These are phyloP conservation scores for Lycia hirtaria DNA, from an alignment of 2,888 invertebrate species.

Conservation along the genomic window DNA sequence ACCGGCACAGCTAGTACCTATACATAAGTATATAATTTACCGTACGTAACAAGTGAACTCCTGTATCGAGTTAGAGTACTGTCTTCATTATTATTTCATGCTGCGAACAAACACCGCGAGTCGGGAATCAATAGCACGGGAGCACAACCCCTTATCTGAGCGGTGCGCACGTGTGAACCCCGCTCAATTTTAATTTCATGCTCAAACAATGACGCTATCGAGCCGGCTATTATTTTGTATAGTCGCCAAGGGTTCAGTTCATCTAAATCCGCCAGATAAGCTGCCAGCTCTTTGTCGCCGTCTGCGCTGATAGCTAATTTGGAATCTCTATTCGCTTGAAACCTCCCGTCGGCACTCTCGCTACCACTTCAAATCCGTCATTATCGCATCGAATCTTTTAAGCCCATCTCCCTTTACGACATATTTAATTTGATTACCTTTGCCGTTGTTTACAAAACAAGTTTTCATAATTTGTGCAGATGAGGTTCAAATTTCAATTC, in stretches of 20 bases:
- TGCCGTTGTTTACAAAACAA: slow-evolving; percentile 52
- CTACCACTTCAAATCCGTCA: slow-evolving; percentile 67
- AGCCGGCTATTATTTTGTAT: slow-evolving; percentile 83
- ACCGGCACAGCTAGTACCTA: too few relatives aligned
- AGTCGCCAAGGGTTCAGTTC: slow-evolving; percentile 80
- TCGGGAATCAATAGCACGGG: slow-evolving; percentile 71
- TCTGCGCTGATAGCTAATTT: slow-evolving; percentile 78
- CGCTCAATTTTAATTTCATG: slow-evolving; percentile 86
- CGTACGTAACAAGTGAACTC: slow-evolving; percentile 20
- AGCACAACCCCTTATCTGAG: slow-evolving; percentile 78
- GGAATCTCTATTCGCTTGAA: slow-evolving; percentile 48
- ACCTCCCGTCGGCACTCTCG: slow-evolving; percentile 37
- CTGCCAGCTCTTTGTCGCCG: slow-evolving; percentile 77
- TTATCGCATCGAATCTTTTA: slow-evolving; percentile 69
- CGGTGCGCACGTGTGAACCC: slow-evolving; percentile 83
- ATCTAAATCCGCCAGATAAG: slow-evolving; percentile 84
- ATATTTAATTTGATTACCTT: slow-evolving; percentile 67
- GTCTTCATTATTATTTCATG: slow-evolving; percentile 25
- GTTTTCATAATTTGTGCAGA: slow-evolving; percentile 62
- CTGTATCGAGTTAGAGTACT: slow-evolving; percentile 24
- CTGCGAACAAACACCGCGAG: slow-evolving; percentile 64
- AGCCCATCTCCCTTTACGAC: slow-evolving; percentile 61
- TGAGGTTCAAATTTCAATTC: slow-evolving; percentile 62
- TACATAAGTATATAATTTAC: too few relatives aligned
- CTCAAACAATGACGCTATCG: slow-evolving; percentile 85